Evolutionary conservation across 2,113 vertebrate genomes (phyloP).

Genomic region (Colius striatus): DNA sequence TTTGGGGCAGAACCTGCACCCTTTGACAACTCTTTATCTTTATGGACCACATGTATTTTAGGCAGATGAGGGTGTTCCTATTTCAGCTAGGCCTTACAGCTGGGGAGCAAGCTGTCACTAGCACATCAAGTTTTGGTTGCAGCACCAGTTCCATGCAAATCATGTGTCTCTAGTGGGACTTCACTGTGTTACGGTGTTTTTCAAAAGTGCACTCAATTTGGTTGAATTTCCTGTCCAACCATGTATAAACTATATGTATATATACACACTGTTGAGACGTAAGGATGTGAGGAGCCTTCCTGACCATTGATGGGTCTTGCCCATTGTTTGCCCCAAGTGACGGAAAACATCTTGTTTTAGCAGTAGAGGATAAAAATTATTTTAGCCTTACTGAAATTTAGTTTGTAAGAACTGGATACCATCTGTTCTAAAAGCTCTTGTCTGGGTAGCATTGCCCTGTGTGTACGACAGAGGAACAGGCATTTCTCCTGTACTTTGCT

Average conservation of each 20-base stretch:
- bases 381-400: neutral
- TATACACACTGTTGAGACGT: rapidly evolving
- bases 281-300: neutral
- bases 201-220: neutral
- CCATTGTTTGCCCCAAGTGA: neutral
- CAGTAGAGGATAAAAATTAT: neutral
- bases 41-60: too few relatives aligned
- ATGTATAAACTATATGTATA: rapidly evolving
- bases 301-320: rapidly evolving
- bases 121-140: rapidly evolving
- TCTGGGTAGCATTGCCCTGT: neutral
- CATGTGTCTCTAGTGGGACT: neutral
- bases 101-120: neutral
- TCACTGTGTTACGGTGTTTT: rapidly evolving
- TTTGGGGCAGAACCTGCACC: neutral
- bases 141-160: neutral
- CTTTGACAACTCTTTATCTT: neutral
- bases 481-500: neutral
- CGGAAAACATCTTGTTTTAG: neutral
- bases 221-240: neutral
- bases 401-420: neutral
- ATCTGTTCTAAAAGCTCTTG: rapidly evolving
- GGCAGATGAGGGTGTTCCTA: neutral
- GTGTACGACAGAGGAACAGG: neutral
- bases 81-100: neutral